These are phyloP conservation scores for Magallana angulata DNA, from an alignment of 1,140 invertebrate species.

Conservation along the genomic window DNA sequence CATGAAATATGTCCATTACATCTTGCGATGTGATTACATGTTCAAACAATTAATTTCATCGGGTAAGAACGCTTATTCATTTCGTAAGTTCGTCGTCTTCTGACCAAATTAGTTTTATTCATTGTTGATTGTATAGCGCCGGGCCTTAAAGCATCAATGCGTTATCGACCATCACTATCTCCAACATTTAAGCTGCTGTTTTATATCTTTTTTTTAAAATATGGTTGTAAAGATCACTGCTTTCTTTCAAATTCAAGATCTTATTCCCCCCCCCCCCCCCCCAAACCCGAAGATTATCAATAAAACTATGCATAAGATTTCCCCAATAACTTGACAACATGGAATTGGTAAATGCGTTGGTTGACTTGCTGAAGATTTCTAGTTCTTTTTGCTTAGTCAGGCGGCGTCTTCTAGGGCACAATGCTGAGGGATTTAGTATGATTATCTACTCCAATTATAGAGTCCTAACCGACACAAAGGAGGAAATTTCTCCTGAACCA, in stretches of 20 bases:
- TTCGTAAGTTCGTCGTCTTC: background rate
- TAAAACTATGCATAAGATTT: background rate
- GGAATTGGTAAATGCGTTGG: background rate
- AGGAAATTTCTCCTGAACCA: background rate
- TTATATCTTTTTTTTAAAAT: background rate
- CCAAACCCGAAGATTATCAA: background rate
- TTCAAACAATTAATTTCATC: conserved; percentile 8
- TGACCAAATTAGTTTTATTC: background rate
- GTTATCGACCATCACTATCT: background rate
- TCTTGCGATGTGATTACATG: background rate
- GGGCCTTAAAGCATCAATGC: background rate
- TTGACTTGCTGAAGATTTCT: background rate
- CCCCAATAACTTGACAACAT: background rate
- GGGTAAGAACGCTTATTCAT: background rate
- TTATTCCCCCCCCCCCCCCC: background rate
- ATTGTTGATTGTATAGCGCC: background rate
- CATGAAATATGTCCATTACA: background rate
- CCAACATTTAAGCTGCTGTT: too few species aligned
- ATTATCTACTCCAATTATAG: conserved; percentile 17
- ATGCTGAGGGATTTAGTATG: background rate
- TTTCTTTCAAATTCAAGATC: background rate
- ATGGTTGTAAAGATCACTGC: background rate
- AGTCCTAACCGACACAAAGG: background rate
- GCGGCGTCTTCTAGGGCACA: background rate
- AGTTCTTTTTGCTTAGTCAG: background rate